Percentiles rank a stretch among this genome's conserved stretches.
Conservation (phyloP, 2,113 vertebrate genomes). For the Coptodon rendalli region DNA sequence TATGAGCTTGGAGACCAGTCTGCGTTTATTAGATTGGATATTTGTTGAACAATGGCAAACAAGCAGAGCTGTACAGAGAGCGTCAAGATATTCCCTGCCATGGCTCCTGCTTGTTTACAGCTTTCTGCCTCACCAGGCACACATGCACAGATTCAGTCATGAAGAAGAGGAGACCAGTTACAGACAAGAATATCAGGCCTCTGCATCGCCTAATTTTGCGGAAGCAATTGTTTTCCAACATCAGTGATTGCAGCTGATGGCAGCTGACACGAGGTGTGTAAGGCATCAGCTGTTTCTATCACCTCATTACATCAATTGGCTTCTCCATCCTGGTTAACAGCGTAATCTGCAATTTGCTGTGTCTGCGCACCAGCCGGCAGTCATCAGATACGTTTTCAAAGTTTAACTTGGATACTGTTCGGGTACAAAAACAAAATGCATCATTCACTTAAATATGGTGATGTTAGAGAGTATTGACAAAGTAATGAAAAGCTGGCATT, state of each 20-base stretch:
- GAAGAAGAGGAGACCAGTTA: background rate
- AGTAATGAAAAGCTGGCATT: background rate
- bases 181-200: background rate
- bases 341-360: background rate
- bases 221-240: background rate
- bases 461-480: background rate
- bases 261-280: background rate
- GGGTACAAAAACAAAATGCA: background rate
- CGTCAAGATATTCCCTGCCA: conserved; percentile 20
- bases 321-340: background rate
- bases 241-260: background rate
- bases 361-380: background rate
- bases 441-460: background rate
- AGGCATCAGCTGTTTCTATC: background rate
- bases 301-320: background rate
- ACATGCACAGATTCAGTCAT: conserved; percentile 19
- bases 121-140: conserved; percentile 40
- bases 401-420: background rate
- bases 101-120: conserved; percentile 45
- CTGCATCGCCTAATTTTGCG: background rate
- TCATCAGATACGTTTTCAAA: background rate
- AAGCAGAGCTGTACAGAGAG: background rate
- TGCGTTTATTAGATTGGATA: conserved; percentile 52
- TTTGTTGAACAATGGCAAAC: conserved; percentile 11
- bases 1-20: conserved; percentile 4